Percentiles rank a stretch among this genome's conserved stretches.
Conservation (phyloP, 2,888 invertebrate genomes). For the Prosapia bicincta region DNA sequence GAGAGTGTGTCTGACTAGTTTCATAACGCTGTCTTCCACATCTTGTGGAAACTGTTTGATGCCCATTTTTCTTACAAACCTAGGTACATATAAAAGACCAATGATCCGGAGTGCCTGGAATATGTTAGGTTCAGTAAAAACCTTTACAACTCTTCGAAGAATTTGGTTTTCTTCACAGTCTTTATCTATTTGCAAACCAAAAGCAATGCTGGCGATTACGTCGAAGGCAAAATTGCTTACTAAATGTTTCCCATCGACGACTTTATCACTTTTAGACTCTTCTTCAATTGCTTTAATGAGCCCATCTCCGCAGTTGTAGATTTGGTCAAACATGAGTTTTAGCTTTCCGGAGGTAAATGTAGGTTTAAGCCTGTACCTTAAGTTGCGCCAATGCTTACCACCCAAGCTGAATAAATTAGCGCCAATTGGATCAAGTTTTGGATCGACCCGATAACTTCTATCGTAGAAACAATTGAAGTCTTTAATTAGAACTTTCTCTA, state of each 20-base stretch:
- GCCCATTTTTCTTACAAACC: not conserved
- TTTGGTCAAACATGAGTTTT: not conserved
- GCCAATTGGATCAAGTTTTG: constrained; percentile 31
- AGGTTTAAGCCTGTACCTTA: not conserved
- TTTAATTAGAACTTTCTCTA: no score
- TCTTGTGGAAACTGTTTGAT: not conserved
- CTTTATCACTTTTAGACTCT: not conserved
- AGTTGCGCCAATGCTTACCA: not conserved
- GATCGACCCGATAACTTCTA: constrained; percentile 27
- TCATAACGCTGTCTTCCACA: constrained; percentile 48
- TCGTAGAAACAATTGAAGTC: constrained; percentile 35
- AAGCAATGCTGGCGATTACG: not conserved
- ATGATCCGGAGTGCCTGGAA: not conserved
- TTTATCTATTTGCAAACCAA: not conserved
- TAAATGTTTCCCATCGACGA: not conserved
- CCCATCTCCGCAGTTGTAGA: not conserved
- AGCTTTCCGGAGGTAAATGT: not conserved
- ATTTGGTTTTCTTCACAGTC: not conserved
- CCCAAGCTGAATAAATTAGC: not conserved
- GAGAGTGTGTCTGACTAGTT: constrained; percentile 19
- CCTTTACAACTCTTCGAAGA: not conserved
- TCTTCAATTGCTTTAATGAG: not conserved
- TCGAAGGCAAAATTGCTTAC: not conserved
- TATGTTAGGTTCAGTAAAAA: not conserved
- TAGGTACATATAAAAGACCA: not conserved